These are phyloP conservation scores for Pristionchus fissidentatus DNA, from an alignment of 2,888 invertebrate species.

Conservation along the genomic window DNA sequence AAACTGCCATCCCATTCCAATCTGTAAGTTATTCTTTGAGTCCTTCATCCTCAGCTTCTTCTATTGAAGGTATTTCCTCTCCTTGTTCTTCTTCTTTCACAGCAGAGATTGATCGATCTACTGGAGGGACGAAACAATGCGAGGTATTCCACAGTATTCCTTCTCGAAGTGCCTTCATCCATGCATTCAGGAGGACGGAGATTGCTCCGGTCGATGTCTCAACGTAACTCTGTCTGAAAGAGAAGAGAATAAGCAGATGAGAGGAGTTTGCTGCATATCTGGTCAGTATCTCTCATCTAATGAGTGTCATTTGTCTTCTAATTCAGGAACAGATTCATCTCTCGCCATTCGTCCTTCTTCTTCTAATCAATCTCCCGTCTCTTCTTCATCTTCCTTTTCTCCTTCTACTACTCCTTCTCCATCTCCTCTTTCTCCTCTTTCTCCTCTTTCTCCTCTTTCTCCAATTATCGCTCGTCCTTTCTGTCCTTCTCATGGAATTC, in stretches of 20 bases:
- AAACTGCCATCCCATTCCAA: constrained; percentile 58
- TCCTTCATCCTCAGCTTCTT: neutral
- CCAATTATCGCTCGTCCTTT: constrained; percentile 36
- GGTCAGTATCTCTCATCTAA: neutral
- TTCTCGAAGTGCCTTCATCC: too few species aligned
- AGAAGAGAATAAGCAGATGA: neutral
- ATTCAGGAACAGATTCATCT: neutral
- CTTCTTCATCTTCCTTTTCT: neutral
- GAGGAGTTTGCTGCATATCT: constrained; percentile 36
- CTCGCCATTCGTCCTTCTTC: constrained; percentile 13
- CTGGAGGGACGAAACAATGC: constrained; percentile 34
- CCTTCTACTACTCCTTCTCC: neutral
- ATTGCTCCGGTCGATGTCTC: constrained; percentile 18
- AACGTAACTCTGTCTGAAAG: neutral
- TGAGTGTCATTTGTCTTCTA: neutral
- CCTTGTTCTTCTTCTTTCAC: constrained; percentile 51
- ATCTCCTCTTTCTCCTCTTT: neutral
- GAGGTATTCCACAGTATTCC: neutral
- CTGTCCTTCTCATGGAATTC: constrained; percentile 11
- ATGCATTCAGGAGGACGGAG: constrained; percentile 2
- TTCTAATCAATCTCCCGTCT: neutral
- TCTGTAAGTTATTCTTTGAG: constrained; percentile 54
- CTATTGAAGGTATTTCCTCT: constrained; percentile 51
- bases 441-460: neutral
- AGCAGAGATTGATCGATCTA: constrained; percentile 5